Evolutionary conservation across 2,888 invertebrate species (phyloP), one percentile per base, ranked within the genome.

Genomic region (Cosmorhoe ocellata): DNA sequence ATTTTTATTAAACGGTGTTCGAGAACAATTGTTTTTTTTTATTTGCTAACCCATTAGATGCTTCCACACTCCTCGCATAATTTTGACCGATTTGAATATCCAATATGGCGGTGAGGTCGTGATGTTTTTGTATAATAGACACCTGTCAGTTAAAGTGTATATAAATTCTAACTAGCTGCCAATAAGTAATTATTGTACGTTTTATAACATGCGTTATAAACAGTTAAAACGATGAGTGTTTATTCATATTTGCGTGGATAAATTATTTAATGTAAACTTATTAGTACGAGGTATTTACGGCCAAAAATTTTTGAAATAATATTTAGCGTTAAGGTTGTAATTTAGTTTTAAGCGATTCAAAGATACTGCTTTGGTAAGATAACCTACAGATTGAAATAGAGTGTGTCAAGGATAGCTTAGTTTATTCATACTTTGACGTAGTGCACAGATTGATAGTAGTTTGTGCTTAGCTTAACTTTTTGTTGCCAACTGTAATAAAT

Each of bases 1-100:
- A 84, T 89, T 89, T 89, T 89, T 87, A 84, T 79, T 81, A 83
- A 80, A 79, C n/a, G n/a, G 76, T 76, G 74, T 81, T 81, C 70
- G 74, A 78, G 79, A 81, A 84, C 83, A 82, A 87, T 86, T 69
- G 79, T 61, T 72, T 71, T 78, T 76, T 77, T 50, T 53, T 45
- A 54, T 48, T 70, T 66, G 64, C 69, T 68, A 49, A 34, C 46
- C 42, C 43, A 51, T 56, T 56, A 53, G 51, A 58, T 41, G 51
- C 33, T 24, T 47, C 41, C 45, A 31, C 55, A n/a, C n/a, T 18
- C 18, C 4, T 18, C 18, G 44, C 45, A 53, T 56, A 53, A 49
- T 18, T 59, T 51, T 42, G 40, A 50, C 38, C 37, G 39, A 56
- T 62, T 64, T 59, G 48, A 65, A 63, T 53, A 53, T 48, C 42